A percentile compares a stretch with the other conserved stretches of the same genome.
These are phyloP conservation scores for Hypanus sabinus DNA, from an alignment of 2,113 vertebrate species.

Conservation along the genomic window DNA sequence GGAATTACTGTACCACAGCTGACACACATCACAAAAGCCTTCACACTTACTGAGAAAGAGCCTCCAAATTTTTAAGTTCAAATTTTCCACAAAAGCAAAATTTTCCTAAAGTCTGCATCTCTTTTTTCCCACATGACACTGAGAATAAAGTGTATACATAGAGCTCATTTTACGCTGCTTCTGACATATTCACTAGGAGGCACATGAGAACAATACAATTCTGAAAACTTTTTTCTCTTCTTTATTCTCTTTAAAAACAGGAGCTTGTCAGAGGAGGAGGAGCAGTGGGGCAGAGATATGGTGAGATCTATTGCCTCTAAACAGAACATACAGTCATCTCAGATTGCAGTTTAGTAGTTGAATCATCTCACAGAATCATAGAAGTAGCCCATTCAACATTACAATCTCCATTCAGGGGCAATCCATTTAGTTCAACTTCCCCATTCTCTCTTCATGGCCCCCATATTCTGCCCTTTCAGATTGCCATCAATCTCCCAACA, in stretches of 20 bases:
- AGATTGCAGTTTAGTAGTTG: too few relatives aligned
- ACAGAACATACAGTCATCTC: background rate
- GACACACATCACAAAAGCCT: background rate
- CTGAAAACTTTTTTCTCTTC: background rate
- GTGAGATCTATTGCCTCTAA: too few relatives aligned
- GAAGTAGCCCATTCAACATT: too few relatives aligned
- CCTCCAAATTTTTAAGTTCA: background rate
- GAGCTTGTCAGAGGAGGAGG: too few relatives aligned
- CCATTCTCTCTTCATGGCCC: too few relatives aligned
- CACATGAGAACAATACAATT: background rate
- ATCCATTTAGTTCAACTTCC: too few relatives aligned
- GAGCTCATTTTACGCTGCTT: background rate
- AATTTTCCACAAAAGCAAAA: background rate
- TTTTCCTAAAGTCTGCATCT: background rate
- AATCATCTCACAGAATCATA: too few relatives aligned
- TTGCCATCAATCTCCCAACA: too few relatives aligned
- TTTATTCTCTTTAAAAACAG: too few relatives aligned
- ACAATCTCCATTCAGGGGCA: too few relatives aligned
- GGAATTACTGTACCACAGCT: background rate
- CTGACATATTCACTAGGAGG: background rate
- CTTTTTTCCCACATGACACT: background rate
- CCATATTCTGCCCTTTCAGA: too few relatives aligned
- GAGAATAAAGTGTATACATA: background rate
- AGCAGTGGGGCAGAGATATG: too few relatives aligned
- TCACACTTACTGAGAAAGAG: background rate